Evolutionary conservation across 2,888 invertebrate genomes (phyloP), one percentile per base, ranked within the genome.

Genomic region (Drosophila incognita): DNA sequence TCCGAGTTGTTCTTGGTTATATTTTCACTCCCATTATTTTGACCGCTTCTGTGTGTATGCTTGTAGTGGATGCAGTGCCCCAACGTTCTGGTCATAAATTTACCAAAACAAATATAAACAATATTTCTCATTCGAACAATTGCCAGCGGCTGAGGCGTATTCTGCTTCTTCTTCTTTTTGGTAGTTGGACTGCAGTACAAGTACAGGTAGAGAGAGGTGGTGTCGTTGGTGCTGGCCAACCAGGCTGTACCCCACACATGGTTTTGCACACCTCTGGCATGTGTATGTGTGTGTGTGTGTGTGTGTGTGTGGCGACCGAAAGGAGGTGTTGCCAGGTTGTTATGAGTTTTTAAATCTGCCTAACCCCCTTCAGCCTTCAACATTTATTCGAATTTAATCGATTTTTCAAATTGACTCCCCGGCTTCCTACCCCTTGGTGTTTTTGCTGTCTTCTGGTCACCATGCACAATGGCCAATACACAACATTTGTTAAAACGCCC

Each of bases 331-430:
- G 87, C 90, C 92, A 90, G 69, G 78, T 89, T 91, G 92, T 92
- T 92, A 92, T 92, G 90, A 91, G 89, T 89, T 91, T 91, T 91
- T 90, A 91, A 92, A 91, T 85, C 91, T 84, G 90, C 74, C 82
- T 81, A 81, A 86, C 83, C 83, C 81, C 81, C 56, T 29, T 38
- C 87, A 82, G 75, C 80, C 82, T 82, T 81, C 89, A 85, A 89
- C 91, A 91, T 91, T 92, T 91, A 92, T 92, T 87, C 79, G 90
- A 86, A 91, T 91, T 92, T 92, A 92, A 92, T 92, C 92, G 92
- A 91, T 92, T 92, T 91, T 89, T 81, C 83, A 89, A 89, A 87
- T 88, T 82, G 81, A 72, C 85, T 87, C 78, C 71, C 74, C 62
- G 49, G 33, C 63, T 27, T 49, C 46, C 57, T 60, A 21, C 52